Conservation (phyloP, 2,113 vertebrate species). For the Hyaena hyaena region DNA sequence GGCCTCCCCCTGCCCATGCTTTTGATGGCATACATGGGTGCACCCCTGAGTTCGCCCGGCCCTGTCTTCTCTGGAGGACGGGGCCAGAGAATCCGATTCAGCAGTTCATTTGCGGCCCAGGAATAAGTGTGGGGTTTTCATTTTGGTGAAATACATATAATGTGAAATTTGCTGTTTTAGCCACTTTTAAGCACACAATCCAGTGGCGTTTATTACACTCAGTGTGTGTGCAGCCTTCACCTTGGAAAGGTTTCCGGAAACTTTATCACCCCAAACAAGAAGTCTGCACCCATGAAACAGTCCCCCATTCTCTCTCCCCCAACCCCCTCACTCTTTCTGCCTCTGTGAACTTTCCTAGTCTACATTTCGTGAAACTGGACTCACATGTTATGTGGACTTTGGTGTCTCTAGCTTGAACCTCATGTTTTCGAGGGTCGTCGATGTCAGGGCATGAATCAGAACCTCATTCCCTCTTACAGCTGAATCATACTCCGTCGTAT, state of each 20-base stretch:
- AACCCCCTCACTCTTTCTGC: background rate
- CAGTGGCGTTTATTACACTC: background rate
- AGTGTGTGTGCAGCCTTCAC: background rate
- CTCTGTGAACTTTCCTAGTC: background rate
- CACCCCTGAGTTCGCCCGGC: accelerated
- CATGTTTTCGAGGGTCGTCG: background rate
- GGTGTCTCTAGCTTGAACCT: background rate
- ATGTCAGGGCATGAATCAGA: background rate
- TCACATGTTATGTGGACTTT: background rate
- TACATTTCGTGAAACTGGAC: background rate
- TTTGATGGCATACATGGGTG: accelerated
- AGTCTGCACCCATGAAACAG: background rate
- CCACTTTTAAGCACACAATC: background rate
- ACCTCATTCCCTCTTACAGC: background rate
- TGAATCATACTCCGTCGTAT: accelerated
- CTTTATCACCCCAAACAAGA: background rate
- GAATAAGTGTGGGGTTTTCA: background rate
- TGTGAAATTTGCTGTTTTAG: background rate
- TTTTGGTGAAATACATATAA: background rate
- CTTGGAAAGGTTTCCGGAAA: background rate
- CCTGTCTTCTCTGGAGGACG: background rate
- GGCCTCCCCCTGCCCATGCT: accelerated
- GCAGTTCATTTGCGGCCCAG: background rate
- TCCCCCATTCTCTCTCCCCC: background rate
- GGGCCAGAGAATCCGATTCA: background rate